Evolutionary conservation across 2,797 vertebrate genomes (phyloP).

Genomic region (Anisognathus igniventris): DNA sequence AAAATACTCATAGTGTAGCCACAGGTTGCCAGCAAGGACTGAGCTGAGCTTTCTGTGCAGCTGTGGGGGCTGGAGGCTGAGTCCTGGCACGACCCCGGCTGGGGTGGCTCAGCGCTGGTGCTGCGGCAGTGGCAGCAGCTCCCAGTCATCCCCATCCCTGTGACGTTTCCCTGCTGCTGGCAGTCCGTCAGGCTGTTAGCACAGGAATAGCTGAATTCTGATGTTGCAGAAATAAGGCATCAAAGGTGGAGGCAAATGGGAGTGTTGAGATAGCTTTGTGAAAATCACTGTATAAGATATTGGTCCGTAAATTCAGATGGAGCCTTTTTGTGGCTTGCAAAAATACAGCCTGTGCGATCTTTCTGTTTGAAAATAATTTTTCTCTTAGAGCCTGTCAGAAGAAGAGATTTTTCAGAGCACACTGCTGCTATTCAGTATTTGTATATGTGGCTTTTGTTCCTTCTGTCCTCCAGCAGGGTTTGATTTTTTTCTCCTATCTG

Average conservation of each 20-base stretch:
- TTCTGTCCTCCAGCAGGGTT: not conserved
- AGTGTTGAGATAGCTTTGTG: not conserved
- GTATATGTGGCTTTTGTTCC: not conserved
- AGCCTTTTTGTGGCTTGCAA: not conserved
- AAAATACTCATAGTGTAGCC: accelerated
- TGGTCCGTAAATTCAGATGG: not conserved
- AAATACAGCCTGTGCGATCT: not conserved
- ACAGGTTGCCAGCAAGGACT: accelerated
- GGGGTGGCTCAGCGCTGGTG: accelerated
- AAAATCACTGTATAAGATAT: accelerated
- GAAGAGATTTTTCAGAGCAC: not conserved
- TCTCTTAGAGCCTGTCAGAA: not conserved
- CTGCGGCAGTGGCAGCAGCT: accelerated
- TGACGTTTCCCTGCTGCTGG: not conserved
- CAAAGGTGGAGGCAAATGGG: accelerated
- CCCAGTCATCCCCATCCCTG: accelerated
- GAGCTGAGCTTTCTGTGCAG: not conserved
- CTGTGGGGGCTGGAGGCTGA: not conserved
- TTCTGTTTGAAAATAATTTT: not conserved
- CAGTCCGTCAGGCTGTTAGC: not conserved
- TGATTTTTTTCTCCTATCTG: not conserved
- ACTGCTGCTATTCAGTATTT: not conserved
- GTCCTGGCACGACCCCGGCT: not conserved
- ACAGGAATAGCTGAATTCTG: not conserved
- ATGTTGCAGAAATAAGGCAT: not conserved